phyloP scores from a whole-genome alignment of 1,140 invertebrate species.

The Formica exsecta region DNA sequence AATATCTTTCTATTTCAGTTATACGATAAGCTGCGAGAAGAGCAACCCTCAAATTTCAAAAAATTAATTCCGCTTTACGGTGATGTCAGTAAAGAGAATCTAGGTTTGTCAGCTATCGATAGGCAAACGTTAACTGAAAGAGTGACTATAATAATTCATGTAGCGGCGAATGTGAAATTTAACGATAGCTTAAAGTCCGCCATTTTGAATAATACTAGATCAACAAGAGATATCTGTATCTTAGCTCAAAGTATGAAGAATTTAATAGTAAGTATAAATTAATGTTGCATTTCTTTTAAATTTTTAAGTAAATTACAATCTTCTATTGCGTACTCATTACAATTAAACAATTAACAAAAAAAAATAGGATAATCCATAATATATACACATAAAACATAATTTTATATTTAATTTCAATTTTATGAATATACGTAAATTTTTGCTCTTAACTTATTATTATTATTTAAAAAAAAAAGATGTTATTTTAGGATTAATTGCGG shows the following conservation, averaged over 20 bases:
- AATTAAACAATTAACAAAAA: neutral
- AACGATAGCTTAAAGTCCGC: slow-evolving; percentile 93
- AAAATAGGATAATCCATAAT: too few relatives aligned
- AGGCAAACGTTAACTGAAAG: slow-evolving; percentile 88
- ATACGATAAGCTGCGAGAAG: slow-evolving; percentile 84
- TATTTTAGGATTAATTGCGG: neutral
- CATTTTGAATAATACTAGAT: slow-evolving; percentile 89
- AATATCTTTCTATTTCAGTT: slow-evolving; percentile 71
- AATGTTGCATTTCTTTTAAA: neutral
- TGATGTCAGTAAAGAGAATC: slow-evolving; percentile 89
- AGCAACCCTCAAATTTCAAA: slow-evolving; percentile 86
- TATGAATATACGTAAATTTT: neutral
- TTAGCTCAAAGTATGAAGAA: slow-evolving; percentile 89
- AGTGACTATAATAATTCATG: slow-evolving; percentile 96
- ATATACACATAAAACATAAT: neutral
- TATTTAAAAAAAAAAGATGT: slow-evolving; percentile 4
- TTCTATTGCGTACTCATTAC: neutral
- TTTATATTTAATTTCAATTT: neutral
- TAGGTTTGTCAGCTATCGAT: slow-evolving; percentile 88
- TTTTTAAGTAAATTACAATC: neutral
- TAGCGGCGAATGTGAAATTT: slow-evolving; percentile 97
- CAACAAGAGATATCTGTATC: slow-evolving; percentile 89
- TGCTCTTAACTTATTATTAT: neutral
- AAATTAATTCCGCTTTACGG: slow-evolving; percentile 94
- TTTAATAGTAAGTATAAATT: slow-evolving; percentile 87